Conservation (phyloP, 2,797 vertebrate species). For the Dicrostonyx torquatus region DNA sequence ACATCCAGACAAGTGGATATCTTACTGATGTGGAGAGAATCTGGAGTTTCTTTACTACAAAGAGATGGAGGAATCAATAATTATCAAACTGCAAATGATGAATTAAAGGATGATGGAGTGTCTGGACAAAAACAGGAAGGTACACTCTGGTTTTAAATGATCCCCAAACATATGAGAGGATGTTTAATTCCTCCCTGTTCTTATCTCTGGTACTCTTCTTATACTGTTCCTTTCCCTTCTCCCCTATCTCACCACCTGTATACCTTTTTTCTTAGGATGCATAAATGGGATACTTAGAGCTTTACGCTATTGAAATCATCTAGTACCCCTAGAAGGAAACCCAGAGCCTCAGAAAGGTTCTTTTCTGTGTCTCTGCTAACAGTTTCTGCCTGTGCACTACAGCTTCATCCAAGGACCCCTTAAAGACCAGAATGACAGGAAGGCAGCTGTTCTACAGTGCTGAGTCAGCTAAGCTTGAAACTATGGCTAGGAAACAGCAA, state of each 20-base stretch:
- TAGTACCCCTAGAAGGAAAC: not conserved
- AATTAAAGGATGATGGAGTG: accelerated
- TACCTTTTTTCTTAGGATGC: not conserved
- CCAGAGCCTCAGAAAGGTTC: not conserved
- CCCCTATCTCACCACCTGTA: not conserved
- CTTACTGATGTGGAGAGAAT: accelerated
- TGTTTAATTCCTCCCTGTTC: not conserved
- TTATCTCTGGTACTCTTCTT: not conserved
- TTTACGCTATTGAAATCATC: not conserved
- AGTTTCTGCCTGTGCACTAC: not conserved
- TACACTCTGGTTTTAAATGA: not conserved
- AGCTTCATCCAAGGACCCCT: not conserved
- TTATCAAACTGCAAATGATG: too few relatives aligned
- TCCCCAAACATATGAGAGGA: accelerated
- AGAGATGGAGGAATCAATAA: not conserved
- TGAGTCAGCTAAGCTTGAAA: not conserved
- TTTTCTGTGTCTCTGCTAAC: not conserved
- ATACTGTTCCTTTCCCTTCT: not conserved
- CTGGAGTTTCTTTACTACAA: not conserved
- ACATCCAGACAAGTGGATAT: not conserved
- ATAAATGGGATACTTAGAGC: not conserved
- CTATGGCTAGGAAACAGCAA: not conserved
- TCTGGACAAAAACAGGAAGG: not conserved
- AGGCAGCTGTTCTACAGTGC: not conserved
- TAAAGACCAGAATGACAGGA: not conserved